These are phyloP conservation scores for Rhinolophus sinicus DNA, from an alignment of 2,113 vertebrate genomes.

Conservation along the genomic window DNA sequence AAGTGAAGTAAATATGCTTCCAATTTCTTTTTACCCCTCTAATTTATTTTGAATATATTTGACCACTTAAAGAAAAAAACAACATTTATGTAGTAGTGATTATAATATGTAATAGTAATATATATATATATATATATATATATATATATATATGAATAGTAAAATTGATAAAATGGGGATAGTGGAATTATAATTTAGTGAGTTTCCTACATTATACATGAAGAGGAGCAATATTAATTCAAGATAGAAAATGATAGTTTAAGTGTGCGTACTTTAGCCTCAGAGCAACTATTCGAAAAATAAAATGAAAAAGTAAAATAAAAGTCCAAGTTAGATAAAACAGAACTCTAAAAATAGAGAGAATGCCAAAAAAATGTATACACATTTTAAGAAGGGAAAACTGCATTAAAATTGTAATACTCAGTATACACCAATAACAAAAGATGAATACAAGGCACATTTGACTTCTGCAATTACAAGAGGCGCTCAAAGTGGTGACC, in stretches of 20 bases:
- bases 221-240: neutral
- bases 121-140: no score
- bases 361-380: no score
- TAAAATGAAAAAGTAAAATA: neutral
- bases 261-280: neutral
- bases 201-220: neutral
- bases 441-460: no score
- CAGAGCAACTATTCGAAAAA: neutral
- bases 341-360: neutral
- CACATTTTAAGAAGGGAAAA: no score
- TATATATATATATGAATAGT: neutral
- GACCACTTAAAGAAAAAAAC: neutral
- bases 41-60: neutral
- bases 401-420: no score
- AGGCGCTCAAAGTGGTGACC: no score
- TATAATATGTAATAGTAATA: neutral
- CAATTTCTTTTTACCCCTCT: neutral
- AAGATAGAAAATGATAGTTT: neutral
- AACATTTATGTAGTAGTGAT: neutral
- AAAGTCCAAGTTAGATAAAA: neutral
- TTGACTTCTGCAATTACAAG: no score
- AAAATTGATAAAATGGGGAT: neutral
- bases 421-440: no score
- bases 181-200: neutral
- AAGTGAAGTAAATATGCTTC: neutral